Percentiles rank a stretch among this genome's conserved stretches.
These are phyloP conservation scores for Blastobasis lacticolella DNA, from an alignment of 2,888 invertebrate genomes.

Conservation along the genomic window DNA sequence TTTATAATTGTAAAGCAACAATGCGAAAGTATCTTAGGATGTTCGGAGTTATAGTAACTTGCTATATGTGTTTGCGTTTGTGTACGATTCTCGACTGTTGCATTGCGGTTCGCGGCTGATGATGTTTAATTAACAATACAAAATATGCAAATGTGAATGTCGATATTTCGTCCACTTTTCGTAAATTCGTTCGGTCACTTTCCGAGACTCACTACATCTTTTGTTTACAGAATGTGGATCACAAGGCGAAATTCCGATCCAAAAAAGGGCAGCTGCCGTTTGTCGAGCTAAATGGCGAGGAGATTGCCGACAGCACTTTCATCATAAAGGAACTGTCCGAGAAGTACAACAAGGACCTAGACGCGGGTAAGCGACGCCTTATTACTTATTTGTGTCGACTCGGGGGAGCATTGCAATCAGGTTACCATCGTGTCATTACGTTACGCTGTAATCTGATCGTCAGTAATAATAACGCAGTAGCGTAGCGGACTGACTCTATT, in stretches of 20 bases:
- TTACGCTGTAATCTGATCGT: no score
- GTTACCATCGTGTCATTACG: no score
- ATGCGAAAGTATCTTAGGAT: not conserved
- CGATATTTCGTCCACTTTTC: no score
- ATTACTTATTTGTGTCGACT: constrained; percentile 10
- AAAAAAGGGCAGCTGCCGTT: constrained; percentile 96
- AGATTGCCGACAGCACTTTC: constrained; percentile 92
- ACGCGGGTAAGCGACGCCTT: constrained; percentile 67
- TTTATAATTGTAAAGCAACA: not conserved
- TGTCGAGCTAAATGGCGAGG: constrained; percentile 94
- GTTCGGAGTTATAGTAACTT: no score
- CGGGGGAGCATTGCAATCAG: not conserved
- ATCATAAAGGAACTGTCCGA: constrained; percentile 91
- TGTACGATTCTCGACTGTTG: no score
- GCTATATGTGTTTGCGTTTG: no score
- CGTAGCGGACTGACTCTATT: no score
- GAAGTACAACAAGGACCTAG: constrained; percentile 88
- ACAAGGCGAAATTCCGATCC: constrained; percentile 94
- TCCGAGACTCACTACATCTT: not conserved
- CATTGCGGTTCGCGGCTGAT: no score
- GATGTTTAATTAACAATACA: no score
- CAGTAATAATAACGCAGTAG: no score
- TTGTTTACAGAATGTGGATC: constrained; percentile 89
- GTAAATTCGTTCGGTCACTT: no score
- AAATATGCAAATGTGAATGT: no score